Base-by-base conservation (phyloP, 1,140 invertebrate species). In the Saccostrea glomerata region DNA sequence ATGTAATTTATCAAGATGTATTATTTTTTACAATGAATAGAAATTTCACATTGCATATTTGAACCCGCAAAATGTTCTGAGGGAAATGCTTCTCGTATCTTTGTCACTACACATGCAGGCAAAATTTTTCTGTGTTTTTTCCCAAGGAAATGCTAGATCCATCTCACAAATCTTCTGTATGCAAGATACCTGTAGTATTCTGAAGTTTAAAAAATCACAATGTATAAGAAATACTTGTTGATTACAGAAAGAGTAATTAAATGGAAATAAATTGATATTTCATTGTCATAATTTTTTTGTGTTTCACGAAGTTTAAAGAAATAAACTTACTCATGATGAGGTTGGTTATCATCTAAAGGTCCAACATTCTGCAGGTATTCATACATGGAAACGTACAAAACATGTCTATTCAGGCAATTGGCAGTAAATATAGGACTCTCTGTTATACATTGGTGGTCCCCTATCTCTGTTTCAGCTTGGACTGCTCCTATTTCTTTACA, bases 331-430 rank as follows among this genome's bases (percentile, higher is more conserved):
- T 85, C 23, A 15, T 85, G 23, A 30, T 3, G 30, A 17, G 84
- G 84, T 25, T 85, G 55, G 60, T 85, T 85, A 7, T 85, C 56
- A 85, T 85, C 83, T 25, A 84, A 25, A 17, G 54, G 83, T 58
- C 54, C 54, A 30, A 84, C 83, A 84, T 63, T 85, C 30, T 85
- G 25, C 13, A 85, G 13, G 25, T 85, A 85, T 63, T 85, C 84
- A 63, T 63, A 36, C 56, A 85, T 85, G 20, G 23, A 85, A 30
- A 60, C 84, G 11, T 85, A 54, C 25, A 85, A 5, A 63, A 63
- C 84, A 36, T 36, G 84, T 85, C 56, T 56, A 20, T 85, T 60
- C 20, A 85, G 84, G 56, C 55, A 85, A 63, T 60, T 85, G 23
- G 54, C 84, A 25, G 40, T 36, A 40, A 58, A 25, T 20, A 63